phyloP scores from a whole-genome alignment of 1,140 invertebrate genomes.

The Euborellia annulipes region DNA sequence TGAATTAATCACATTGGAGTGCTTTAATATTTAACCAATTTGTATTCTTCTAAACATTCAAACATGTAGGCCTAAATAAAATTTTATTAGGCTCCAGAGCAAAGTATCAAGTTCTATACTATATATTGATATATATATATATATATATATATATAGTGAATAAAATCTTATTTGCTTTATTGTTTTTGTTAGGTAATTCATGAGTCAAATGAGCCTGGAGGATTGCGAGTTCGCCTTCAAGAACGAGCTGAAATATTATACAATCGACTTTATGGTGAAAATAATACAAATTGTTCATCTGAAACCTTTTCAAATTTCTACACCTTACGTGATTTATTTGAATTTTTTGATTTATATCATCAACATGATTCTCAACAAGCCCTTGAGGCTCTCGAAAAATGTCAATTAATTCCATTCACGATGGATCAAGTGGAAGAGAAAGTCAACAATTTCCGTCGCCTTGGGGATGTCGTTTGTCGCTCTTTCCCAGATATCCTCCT shows the following conservation, averaged over 20 bases:
- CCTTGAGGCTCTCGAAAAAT: slow-evolving; percentile 52
- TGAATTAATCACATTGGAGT: no score
- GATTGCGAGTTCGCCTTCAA: slow-evolving; percentile 44
- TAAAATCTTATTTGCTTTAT: no score
- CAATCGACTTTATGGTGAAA: slow-evolving; percentile 1
- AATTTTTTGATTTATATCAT: slow-evolving; percentile 86
- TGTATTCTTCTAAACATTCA: no score
- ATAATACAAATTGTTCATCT: slow-evolving; percentile 23
- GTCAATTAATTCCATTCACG: slow-evolving; percentile 55
- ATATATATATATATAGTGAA: no score
- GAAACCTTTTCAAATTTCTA: slow-evolving; percentile 56
- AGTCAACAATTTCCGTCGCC: slow-evolving; percentile 45
- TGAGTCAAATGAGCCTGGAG: slow-evolving; percentile 38
- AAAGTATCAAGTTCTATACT: no score
- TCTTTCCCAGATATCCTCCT: slow-evolving; percentile 72
- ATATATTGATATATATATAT: no score
- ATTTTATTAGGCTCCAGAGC: no score
- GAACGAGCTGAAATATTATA: slow-evolving; percentile 32
- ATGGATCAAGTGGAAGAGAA: slow-evolving; percentile 57
- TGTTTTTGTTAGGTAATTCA: no score
- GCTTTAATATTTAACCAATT: no score
- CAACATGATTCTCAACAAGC: slow-evolving; percentile 62
- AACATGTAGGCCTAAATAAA: no score
- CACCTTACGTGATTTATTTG: slow-evolving; percentile 65
- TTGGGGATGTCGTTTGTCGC: slow-evolving; percentile 51